A percentile compares a stretch with the other conserved stretches of the same genome.
phyloP scores from a whole-genome alignment of 2,113 vertebrate genomes.

The Phasianus colchicus region DNA sequence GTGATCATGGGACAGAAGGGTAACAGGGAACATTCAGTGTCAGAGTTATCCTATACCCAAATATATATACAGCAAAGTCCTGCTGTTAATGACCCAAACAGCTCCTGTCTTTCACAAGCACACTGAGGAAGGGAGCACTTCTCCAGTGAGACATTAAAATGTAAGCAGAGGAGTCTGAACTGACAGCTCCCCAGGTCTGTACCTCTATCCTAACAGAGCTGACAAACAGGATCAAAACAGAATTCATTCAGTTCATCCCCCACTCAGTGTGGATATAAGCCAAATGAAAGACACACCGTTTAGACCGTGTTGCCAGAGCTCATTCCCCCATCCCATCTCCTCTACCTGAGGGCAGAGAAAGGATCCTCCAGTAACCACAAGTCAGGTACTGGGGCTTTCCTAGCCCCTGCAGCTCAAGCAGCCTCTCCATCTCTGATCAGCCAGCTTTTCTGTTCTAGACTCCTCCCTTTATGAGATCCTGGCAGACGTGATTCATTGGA shows the following conservation, averaged over 20 bases:
- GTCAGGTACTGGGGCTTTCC: constrained; percentile 10
- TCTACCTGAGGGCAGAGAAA: background rate
- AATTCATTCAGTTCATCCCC: background rate
- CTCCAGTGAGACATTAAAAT: constrained; percentile 9
- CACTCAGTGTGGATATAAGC: background rate
- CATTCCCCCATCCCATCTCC: constrained; percentile 25
- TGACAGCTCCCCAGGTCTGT: constrained; percentile 18
- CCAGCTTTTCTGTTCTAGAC: constrained; percentile 61
- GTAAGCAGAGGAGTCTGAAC: constrained; percentile 66
- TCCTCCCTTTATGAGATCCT: constrained; percentile 72
- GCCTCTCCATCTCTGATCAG: constrained; percentile 35
- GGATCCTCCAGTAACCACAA: background rate
- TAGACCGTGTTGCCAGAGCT: constrained; percentile 2
- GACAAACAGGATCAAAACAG: constrained; percentile 17
- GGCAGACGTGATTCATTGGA: constrained; percentile 54
- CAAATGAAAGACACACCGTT: constrained; percentile 4
- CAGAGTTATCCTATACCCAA: constrained; percentile 16
- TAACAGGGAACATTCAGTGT: constrained; percentile 10
- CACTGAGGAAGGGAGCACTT: background rate
- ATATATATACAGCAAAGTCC: background rate
- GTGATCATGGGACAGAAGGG: background rate
- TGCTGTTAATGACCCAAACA: background rate
- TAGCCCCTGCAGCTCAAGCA: constrained; percentile 43
- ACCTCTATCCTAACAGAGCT: constrained; percentile 11
- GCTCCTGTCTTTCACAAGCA: constrained; percentile 13